A percentile compares a stretch with the other conserved stretches of the same genome.
phyloP scores from a whole-genome alignment of 2,888 invertebrate genomes.

The Dolichopus griseipennis region DNA sequence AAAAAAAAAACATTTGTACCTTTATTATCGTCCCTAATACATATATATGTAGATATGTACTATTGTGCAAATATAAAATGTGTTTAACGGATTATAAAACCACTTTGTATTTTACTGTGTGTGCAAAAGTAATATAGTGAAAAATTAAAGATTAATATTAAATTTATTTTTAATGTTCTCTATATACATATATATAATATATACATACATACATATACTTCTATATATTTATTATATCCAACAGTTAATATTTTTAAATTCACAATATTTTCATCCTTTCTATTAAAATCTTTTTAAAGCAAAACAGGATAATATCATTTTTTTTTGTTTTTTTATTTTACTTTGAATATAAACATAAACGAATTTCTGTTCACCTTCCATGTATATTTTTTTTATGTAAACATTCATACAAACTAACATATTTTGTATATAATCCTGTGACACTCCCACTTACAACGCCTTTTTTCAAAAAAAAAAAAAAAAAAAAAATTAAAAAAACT shows the following conservation, averaged over 20 bases:
- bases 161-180: neutral
- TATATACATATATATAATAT: neutral
- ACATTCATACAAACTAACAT: neutral
- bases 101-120: neutral
- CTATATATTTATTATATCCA: neutral
- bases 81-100: neutral
- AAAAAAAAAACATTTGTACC: too few species aligned
- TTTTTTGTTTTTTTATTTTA: too few species aligned
- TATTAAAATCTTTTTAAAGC: neutral
- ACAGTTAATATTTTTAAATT: neutral
- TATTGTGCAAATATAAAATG: too few species aligned
- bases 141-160: neutral
- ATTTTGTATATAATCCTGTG: constrained; percentile 19
- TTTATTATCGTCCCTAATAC: too few species aligned
- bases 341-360: neutral
- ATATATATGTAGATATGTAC: too few species aligned
- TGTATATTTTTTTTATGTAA: too few species aligned
- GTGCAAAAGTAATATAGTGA: neutral
- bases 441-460: constrained; percentile 21
- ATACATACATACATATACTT: neutral
- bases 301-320: too few species aligned
- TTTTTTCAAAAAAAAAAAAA: neutral
- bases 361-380: neutral
- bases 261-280: neutral
- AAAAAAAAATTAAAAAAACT: neutral